Base-by-base conservation (phyloP, 2,113 vertebrate species). In the Craseonycteris thonglongyai region DNA sequence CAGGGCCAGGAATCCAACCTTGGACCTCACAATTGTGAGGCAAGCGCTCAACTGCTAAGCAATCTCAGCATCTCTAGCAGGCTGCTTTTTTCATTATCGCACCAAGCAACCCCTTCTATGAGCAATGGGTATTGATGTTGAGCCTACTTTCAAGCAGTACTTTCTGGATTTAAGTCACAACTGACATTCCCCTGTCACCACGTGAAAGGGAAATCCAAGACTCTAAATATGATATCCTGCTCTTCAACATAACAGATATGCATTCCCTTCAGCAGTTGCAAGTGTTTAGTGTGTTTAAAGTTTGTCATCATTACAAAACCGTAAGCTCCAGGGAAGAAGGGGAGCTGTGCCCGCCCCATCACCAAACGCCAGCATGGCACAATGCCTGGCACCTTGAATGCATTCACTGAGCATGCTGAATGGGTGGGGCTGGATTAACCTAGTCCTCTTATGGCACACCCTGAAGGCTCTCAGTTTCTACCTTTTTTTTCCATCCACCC, bases 341-440 rank as follows among this genome's bases (percentile, higher is more conserved):
- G 19, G 47, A 21, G 22, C 66, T 28, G 26, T 38, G 0, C n/a
- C 21, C 33, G 33, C 7, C 35, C 26, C 33, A 11, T 24, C 19
- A 15, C 38, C 49, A 61, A 42, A 8, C 0, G 5, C 40, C 16
- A 13, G 13, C 19, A 22, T 22, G 0, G 30, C 58, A 38, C 0
- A 0, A n/a, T 4, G 33, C 15, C 45, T 10, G 40, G 74, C 13
- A 58, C 19, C 33, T 56, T 38, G 6, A 9, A 10, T 7, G 33
- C 6, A 15, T 30, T 42, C 33, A 35, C 51, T 49, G 30, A 72
- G 35, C 40, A 0, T 22, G 45, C 15, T 58, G 40, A 35, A 51
- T 26, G 21, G 30, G 2, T 8, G 28, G 22, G 6, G 26, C 21
- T 56, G 30, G 3, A 47, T 3, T 10, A 19, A 33, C 11, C 22